phyloP scores from a whole-genome alignment of 2,113 vertebrate species.

The Cheilinus undulatus region DNA sequence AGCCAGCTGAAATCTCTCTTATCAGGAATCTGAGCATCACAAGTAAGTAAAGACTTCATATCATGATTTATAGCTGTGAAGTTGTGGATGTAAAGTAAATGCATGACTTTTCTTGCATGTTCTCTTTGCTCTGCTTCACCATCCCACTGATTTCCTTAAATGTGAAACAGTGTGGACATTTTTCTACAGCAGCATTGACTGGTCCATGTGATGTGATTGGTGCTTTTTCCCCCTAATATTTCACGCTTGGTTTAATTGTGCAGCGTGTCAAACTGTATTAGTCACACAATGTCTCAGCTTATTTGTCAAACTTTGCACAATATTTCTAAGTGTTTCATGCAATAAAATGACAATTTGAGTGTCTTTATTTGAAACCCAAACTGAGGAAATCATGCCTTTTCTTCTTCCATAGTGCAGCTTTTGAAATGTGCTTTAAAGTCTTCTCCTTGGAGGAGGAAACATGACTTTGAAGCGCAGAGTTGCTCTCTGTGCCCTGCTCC shows the following conservation, averaged over 20 bases:
- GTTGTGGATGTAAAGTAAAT: neutral
- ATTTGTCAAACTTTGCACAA: slow-evolving; percentile 9
- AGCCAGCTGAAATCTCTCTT: slow-evolving; percentile 22
- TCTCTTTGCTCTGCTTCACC: too few species aligned
- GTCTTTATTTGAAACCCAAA: slow-evolving; percentile 10
- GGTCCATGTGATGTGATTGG: neutral
- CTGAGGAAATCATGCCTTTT: neutral
- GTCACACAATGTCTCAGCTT: slow-evolving; percentile 17
- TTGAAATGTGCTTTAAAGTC: slow-evolving; percentile 25
- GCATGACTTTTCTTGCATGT: slow-evolving; percentile 7
- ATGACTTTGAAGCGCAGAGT: slow-evolving; percentile 37
- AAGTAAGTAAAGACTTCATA: slow-evolving; percentile 65
- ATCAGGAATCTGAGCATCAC: slow-evolving; percentile 48
- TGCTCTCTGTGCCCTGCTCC: slow-evolving; percentile 36
- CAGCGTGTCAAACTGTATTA: slow-evolving; percentile 21
- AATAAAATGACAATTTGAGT: neutral
- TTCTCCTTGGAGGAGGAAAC: slow-evolving; percentile 33
- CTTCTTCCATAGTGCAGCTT: neutral
- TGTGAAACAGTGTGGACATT: neutral
- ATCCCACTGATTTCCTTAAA: too few species aligned
- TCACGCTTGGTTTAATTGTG: slow-evolving; percentile 18
- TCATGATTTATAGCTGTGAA: neutral
- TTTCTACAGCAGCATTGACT: slow-evolving; percentile 14
- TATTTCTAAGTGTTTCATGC: neutral
- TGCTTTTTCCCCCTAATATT: slow-evolving; percentile 28